Percentiles rank a stretch among this genome's conserved stretches.
Conservation (phyloP, 35 echinoderm and acorn worm genomes). For the Heliocidaris erythrogramma region DNA sequence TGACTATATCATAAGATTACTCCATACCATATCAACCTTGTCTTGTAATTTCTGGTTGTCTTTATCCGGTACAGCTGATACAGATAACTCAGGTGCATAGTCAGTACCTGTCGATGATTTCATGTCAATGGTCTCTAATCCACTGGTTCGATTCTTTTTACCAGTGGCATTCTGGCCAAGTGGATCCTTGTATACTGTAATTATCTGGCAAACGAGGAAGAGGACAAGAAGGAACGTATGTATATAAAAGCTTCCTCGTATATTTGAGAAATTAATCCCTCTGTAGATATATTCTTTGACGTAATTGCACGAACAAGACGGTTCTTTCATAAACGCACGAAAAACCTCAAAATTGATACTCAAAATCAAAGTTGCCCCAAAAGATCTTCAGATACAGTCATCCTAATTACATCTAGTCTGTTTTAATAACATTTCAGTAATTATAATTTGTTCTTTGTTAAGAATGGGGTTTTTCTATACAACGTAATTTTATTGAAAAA, state of each 20-base stretch:
- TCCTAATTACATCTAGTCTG: too few species aligned
- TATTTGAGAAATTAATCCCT: too few species aligned
- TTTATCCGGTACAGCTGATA: background rate
- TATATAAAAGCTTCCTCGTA: too few species aligned
- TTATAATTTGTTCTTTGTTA: too few species aligned
- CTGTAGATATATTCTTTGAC: too few species aligned
- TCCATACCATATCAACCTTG: background rate
- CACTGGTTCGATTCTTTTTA: background rate
- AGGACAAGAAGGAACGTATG: background rate
- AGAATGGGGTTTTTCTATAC: background rate
- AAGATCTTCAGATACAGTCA: too few species aligned
- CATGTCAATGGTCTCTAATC: background rate
- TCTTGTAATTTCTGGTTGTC: background rate
- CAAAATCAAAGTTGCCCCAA: too few species aligned
- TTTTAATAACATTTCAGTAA: too few species aligned
- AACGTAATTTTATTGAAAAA: background rate
- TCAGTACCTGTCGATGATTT: background rate
- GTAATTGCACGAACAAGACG: too few species aligned
- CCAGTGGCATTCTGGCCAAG: background rate
- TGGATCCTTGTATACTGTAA: conserved; percentile 31
- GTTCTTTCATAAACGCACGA: too few species aligned
- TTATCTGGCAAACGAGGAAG: background rate
- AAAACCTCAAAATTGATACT: too few species aligned
- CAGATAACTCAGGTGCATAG: background rate
- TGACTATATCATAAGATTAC: background rate